Conservation (phyloP, 2,797 vertebrate genomes). For the Sphenodon punctatus region DNA sequence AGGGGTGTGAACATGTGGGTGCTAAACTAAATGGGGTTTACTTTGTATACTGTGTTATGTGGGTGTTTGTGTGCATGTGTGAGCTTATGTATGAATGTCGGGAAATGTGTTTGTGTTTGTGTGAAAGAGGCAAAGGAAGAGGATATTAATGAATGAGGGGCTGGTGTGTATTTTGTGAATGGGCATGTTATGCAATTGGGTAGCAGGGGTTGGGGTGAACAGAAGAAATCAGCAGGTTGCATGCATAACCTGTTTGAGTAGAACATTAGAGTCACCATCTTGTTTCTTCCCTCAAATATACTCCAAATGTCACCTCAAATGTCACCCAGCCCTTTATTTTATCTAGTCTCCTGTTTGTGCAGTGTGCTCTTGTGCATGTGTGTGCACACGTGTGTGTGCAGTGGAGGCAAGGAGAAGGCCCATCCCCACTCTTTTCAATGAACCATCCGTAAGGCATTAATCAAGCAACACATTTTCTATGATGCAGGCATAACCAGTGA, state of each 20-base stretch:
- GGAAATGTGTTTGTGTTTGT: accelerated
- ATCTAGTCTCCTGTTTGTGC: constrained; percentile 34
- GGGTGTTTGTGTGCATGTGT: not conserved
- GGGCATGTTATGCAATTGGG: not conserved
- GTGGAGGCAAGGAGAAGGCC: constrained; percentile 9
- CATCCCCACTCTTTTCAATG: constrained; percentile 22
- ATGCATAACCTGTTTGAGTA: not conserved
- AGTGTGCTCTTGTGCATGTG: not conserved
- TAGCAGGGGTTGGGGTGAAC: not conserved
- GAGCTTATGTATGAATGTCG: too few relatives aligned
- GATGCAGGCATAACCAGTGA: constrained; percentile 57
- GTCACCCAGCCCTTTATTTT: not conserved
- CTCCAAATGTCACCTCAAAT: constrained; percentile 9
- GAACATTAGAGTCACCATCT: not conserved
- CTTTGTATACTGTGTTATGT: not conserved
- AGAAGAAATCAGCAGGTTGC: not conserved
- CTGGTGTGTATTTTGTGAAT: not conserved
- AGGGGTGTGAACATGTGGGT: not conserved
- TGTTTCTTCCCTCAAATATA: constrained; percentile 7
- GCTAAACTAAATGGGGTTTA: not conserved
- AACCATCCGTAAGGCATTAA: constrained; percentile 57
- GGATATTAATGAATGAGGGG: accelerated
- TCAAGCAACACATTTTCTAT: constrained; percentile 58
- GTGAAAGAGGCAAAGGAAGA: accelerated
- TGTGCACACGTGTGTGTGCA: not conserved